A percentile compares a stretch with the other conserved stretches of the same genome.
Evolutionary conservation across 2,113 vertebrate genomes (phyloP).

Genomic region (Bufo bufo): DNA sequence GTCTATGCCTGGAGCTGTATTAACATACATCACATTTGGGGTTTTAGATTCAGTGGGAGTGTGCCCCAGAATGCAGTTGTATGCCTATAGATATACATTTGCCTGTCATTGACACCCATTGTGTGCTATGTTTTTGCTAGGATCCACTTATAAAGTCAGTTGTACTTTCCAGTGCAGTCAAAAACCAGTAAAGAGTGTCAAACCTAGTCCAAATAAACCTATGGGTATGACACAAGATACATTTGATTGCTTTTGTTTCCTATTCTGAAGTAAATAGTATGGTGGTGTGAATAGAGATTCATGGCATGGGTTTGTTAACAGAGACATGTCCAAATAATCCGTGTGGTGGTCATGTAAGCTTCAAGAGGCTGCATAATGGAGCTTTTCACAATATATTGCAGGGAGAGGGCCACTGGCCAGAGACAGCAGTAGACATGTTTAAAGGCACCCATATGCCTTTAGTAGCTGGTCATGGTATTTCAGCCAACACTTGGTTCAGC

Average conservation of each 20-base stretch:
- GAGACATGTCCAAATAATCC: too few species aligned
- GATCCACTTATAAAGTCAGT: not conserved
- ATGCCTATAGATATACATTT: not conserved
- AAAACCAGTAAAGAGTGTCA: too few species aligned
- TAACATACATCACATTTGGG: not conserved
- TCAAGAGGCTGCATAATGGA: too few species aligned
- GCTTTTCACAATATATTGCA: too few species aligned
- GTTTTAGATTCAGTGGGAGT: not conserved
- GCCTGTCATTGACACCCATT: not conserved
- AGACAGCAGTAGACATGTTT: too few species aligned
- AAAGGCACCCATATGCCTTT: too few species aligned
- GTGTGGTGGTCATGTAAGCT: too few species aligned
- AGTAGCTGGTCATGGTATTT: too few species aligned
- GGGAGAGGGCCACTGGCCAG: too few species aligned
- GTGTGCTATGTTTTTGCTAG: not conserved
- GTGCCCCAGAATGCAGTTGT: not conserved
- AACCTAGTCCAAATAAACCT: not conserved
- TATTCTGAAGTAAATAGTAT: not conserved
- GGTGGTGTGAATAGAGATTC: too few species aligned
- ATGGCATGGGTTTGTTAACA: too few species aligned
- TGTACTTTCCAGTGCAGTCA: not conserved
- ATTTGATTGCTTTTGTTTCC: not conserved
- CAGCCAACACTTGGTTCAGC: too few species aligned
- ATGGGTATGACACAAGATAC: not conserved
- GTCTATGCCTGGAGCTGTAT: not conserved